phyloP scores from a whole-genome alignment of 2,888 invertebrate genomes.

The Ectropis crepuscularia region DNA sequence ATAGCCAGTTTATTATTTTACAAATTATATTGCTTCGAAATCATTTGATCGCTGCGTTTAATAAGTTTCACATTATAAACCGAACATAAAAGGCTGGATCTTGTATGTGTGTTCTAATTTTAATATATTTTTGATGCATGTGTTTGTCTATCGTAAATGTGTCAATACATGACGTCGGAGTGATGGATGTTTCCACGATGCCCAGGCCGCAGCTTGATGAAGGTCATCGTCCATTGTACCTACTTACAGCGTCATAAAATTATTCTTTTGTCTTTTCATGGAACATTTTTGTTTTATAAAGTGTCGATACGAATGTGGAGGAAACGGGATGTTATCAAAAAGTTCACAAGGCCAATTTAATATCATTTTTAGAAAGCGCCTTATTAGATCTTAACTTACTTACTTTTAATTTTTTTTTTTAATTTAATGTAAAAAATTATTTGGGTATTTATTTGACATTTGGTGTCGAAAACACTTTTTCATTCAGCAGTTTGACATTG shows the following conservation, averaged over 20 bases:
- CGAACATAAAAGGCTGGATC: conserved; percentile 25
- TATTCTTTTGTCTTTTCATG: too few relatives aligned
- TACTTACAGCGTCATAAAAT: background rate
- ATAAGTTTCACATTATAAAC: conserved; percentile 17
- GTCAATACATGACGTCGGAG: conserved; percentile 52
- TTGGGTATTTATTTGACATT: too few relatives aligned
- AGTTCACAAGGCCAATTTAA: too few relatives aligned
- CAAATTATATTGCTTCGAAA: conserved; percentile 18
- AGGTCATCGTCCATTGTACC: conserved; percentile 3
- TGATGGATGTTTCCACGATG: conserved; percentile 53
- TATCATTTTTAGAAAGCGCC: too few relatives aligned
- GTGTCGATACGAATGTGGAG: too few relatives aligned
- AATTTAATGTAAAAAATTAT: too few relatives aligned
- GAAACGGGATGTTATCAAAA: too few relatives aligned
- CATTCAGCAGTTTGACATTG: too few relatives aligned
- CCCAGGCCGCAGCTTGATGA: background rate
- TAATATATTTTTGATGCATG: conserved; percentile 36
- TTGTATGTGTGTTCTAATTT: conserved; percentile 29
- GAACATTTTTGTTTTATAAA: too few relatives aligned
- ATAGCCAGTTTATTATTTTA: conserved; percentile 23
- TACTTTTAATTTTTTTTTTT: too few relatives aligned
- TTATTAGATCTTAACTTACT: too few relatives aligned
- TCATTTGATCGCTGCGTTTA: conserved; percentile 9
- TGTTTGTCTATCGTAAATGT: conserved; percentile 51
- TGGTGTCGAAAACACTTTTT: too few relatives aligned